Evolutionary conservation across 2,797 vertebrate species (phyloP).

Genomic region (Bufotes viridis): DNA sequence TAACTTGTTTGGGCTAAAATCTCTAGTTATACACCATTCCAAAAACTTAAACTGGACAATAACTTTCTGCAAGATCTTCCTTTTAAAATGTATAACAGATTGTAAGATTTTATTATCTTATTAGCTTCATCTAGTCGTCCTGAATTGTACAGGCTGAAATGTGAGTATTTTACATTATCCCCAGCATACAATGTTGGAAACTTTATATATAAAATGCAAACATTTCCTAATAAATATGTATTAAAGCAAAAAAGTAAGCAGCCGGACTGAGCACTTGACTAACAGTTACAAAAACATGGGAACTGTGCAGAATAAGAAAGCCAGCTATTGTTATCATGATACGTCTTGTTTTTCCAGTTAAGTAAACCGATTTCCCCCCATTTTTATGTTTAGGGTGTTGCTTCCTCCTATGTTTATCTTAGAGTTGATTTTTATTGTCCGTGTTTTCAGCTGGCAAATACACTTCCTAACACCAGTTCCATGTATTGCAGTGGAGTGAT

Average conservation of each 20-base stretch:
- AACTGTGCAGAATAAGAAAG: constrained; percentile 41
- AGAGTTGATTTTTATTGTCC: constrained; percentile 83
- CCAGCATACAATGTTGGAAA: background rate
- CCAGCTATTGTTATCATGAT: constrained; percentile 73
- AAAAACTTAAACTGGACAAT: background rate
- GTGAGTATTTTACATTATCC: background rate
- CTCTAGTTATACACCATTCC: background rate
- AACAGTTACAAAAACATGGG: constrained; percentile 38
- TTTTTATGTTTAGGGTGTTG: constrained; percentile 86
- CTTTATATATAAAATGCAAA: background rate
- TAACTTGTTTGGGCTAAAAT: background rate
- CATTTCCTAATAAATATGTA: background rate
- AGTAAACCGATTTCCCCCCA: constrained; percentile 69
- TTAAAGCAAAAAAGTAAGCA: background rate
- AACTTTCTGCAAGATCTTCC: background rate
- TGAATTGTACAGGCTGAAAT: background rate
- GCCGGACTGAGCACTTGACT: background rate
- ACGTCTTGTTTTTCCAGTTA: constrained; percentile 78
- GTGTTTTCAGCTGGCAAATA: constrained; percentile 74
- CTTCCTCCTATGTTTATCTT: constrained; percentile 86
- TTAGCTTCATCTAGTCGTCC: background rate
- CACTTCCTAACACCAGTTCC: constrained; percentile 76
- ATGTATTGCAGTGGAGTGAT: constrained; percentile 37
- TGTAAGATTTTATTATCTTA: background rate
- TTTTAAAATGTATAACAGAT: background rate